A percentile compares a stretch with the other conserved stretches of the same genome.
These are phyloP conservation scores for Microplitis manilae DNA, from an alignment of 2,888 invertebrate species.

Conservation along the genomic window DNA sequence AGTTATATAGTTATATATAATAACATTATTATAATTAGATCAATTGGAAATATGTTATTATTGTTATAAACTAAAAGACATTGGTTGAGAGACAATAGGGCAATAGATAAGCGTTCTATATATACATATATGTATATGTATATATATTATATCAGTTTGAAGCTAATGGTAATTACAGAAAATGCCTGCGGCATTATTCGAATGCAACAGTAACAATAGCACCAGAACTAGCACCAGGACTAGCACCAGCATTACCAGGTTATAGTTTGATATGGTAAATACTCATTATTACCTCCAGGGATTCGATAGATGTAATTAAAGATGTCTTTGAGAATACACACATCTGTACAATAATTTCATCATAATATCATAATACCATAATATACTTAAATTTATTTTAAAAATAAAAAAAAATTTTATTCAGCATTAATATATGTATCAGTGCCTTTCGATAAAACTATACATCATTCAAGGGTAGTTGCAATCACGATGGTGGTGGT, in stretches of 20 bases:
- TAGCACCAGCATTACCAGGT: not conserved
- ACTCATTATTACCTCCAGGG: not conserved
- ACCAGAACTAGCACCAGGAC: not conserved
- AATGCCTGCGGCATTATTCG: not conserved
- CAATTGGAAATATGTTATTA: not conserved
- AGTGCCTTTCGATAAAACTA: too few relatives aligned
- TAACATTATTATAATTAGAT: too few relatives aligned
- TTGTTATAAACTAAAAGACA: not conserved
- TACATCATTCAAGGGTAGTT: too few relatives aligned
- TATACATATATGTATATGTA: too few relatives aligned
- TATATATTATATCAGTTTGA: not conserved
- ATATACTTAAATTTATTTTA: too few relatives aligned
- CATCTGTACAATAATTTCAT: too few relatives aligned
- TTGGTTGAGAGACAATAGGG: not conserved
- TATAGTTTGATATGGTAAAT: not conserved
- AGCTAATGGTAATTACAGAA: constrained; percentile 1
- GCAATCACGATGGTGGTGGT: too few relatives aligned
- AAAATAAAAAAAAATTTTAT: too few relatives aligned
- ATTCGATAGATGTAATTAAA: not conserved
- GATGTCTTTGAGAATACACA: not conserved
- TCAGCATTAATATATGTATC: too few relatives aligned
- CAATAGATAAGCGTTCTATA: not conserved
- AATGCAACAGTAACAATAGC: not conserved
- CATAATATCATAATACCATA: too few relatives aligned
- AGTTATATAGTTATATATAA: too few relatives aligned